A percentile compares a stretch with the other conserved stretches of the same genome.
Evolutionary conservation across 2,113 vertebrate species (phyloP).

Genomic region (Jaculus jaculus): DNA sequence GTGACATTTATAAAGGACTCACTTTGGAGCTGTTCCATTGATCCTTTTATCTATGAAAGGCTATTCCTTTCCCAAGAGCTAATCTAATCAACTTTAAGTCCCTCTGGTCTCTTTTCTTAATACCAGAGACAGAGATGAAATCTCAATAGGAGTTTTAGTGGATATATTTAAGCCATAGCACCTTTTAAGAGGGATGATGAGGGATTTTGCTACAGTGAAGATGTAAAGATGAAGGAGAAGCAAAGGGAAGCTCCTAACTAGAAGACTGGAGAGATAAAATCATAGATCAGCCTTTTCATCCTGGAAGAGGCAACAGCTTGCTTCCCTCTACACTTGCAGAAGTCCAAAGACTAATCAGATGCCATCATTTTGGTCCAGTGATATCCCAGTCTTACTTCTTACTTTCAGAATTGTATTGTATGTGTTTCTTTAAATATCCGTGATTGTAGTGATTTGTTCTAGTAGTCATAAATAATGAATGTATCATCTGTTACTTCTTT

Average conservation of each 20-base stretch:
- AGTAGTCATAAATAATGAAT: not conserved
- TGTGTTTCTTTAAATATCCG: not conserved
- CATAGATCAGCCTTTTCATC: not conserved
- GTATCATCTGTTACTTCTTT: not conserved
- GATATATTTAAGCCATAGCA: not conserved
- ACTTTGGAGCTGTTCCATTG: not conserved
- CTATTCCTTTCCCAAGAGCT: not conserved
- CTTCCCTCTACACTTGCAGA: not conserved
- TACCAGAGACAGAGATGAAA: not conserved
- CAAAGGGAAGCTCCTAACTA: not conserved
- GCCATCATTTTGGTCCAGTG: not conserved
- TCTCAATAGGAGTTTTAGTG: not conserved
- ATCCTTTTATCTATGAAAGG: not conserved
- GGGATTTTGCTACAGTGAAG: not conserved
- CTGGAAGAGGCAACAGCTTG: no score
- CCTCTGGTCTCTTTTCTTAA: not conserved
- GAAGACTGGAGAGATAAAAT: not conserved
- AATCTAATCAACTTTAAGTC: no score
- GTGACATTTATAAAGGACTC: not conserved
- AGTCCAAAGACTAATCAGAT: fast-evolving
- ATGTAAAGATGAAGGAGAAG: not conserved
- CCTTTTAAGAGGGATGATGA: not conserved
- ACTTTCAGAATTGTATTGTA: not conserved
- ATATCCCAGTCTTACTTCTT: not conserved
- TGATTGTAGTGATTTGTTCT: not conserved